Conservation (phyloP, 1,140 invertebrate genomes). For the Platyscapa corneri region DNA sequence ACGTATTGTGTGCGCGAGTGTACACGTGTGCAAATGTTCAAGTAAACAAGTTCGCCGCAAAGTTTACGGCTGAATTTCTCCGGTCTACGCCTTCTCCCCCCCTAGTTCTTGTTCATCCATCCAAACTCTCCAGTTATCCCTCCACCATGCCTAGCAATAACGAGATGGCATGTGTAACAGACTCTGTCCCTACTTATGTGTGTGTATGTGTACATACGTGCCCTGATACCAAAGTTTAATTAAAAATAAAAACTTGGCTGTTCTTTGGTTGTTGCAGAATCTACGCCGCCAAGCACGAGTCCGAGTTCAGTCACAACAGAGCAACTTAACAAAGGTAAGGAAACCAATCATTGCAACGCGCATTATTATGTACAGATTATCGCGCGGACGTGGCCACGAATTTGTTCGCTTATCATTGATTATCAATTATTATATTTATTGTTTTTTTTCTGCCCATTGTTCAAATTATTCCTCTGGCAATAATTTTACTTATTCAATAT, state of each 20-base stretch:
- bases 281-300: constrained; percentile 76
- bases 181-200: constrained; percentile 47
- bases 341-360: constrained; percentile 41
- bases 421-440: constrained; percentile 16
- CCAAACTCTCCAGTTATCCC: background rate
- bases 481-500: background rate
- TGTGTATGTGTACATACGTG: no score
- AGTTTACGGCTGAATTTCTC: constrained; percentile 4
- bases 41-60: background rate
- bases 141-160: background rate
- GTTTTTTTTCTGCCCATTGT: background rate
- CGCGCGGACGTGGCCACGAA: no score
- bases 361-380: background rate
- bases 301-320: constrained; percentile 76
- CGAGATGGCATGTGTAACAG: constrained; percentile 40
- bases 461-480: no score
- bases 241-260: constrained; percentile 54
- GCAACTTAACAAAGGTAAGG: constrained; percentile 72
- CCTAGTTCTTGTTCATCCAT: constrained; percentile 47
- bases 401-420: background rate
- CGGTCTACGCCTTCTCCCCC: background rate
- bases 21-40: constrained; percentile 30
- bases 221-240: constrained; percentile 61
- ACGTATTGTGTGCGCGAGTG: background rate
- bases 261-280: constrained; percentile 73